These are phyloP conservation scores for Apamea epomidion DNA, from an alignment of 2,888 invertebrate species.

Conservation along the genomic window DNA sequence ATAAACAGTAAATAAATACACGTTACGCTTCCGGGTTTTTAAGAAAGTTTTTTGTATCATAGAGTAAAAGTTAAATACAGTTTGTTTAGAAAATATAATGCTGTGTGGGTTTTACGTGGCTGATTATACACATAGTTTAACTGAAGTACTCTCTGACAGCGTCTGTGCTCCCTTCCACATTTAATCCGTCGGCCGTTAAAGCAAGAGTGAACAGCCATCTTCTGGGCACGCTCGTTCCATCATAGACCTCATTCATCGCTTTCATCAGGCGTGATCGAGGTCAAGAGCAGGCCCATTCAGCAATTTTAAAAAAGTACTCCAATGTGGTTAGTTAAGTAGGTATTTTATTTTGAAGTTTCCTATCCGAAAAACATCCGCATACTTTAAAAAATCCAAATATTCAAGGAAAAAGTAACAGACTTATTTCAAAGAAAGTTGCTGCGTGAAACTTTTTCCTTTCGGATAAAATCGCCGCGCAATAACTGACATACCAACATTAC, in stretches of 20 bases:
- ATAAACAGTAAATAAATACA: conserved; percentile 66
- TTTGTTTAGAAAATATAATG: conserved; percentile 9
- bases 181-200: background rate
- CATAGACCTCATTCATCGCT: background rate
- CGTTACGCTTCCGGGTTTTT: conserved; percentile 46
- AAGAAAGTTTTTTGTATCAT: conserved; percentile 57
- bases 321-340: background rate
- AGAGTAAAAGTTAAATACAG: conserved; percentile 38
- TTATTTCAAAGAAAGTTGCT: conserved; percentile 43
- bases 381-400: conserved; percentile 5
- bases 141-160: background rate
- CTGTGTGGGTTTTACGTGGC: conserved; percentile 2
- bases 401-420: conserved; percentile 21
- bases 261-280: background rate
- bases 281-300: background rate
- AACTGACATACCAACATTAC: conserved; percentile 36
- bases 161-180: background rate
- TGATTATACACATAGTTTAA: background rate
- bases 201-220: background rate
- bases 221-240: background rate
- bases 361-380: background rate
- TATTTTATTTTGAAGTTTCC: background rate
- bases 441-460: conserved; percentile 31
- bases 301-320: background rate
- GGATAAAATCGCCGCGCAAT: conserved; percentile 46